Evolutionary conservation across 2,113 vertebrate species (phyloP), one percentile per base, ranked within the genome.

Genomic region (Anthoscopus minutus): DNA sequence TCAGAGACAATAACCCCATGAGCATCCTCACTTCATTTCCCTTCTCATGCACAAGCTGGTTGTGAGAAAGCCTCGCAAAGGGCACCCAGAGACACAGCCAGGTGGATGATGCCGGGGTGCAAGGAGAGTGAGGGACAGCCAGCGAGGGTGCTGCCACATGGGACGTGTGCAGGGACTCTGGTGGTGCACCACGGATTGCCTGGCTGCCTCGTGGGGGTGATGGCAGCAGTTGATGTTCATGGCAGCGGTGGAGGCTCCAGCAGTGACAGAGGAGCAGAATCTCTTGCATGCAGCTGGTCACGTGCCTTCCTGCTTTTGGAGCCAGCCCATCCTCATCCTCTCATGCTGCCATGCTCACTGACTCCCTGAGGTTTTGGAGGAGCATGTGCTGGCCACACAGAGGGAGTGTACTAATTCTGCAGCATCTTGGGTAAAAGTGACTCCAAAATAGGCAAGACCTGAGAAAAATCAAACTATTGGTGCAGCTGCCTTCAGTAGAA

Each of bases 131-230:
- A 35, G 35, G 48, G 57, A 11, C 35, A 60, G 8, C 14, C 57
- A n/a, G 64, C 4, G 8, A 9, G 11, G 13, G 21, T 16, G 15
- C 6, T 40, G 20, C 38, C 22, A 2, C 6, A 3, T 9, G 48
- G 47, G 51, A 37, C 0, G 2, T n/a, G 19, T n/a, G 9, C 2
- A 1, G 25, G 35, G 51, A 51, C 11, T 24, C 47, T 30, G 28
- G 23, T 5, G 3, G 10, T 10, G 40, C 4, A 3, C 3, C 17
- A 6, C 31, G 17, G 37, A 13, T 22, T 20, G 19, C 33, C 15
- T 0, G 0, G 9, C 23, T 3, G 3, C 25, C 28, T 47, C 37
- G 0, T 0, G 2, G 25, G 14, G 13, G 3, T 16, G 35, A 27
- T 58, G 31, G n/a, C 66, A 25, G 25, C 8, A 50, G 28, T 2